Evolutionary conservation across 1,140 invertebrate genomes (phyloP).

Genomic region (Achatina immaculata): DNA sequence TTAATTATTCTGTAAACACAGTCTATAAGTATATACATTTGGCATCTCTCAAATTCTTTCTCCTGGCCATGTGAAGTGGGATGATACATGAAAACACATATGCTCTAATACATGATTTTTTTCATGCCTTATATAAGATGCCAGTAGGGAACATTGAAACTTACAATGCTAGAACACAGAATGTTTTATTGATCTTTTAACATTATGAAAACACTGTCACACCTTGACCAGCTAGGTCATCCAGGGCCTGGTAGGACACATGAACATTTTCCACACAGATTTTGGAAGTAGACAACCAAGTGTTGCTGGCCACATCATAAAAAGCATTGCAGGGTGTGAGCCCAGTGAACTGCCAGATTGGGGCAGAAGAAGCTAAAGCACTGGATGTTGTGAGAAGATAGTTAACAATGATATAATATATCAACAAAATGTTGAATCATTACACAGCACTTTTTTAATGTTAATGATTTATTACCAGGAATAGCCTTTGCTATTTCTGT

Average conservation of each 20-base stretch:
- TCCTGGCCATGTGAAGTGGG: too few relatives aligned
- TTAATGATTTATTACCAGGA: background rate
- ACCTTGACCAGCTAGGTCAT: constrained; percentile 73
- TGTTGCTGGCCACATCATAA: constrained; percentile 83
- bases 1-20: too few relatives aligned
- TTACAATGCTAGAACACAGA: too few relatives aligned
- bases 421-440: background rate
- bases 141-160: too few relatives aligned
- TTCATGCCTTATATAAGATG: too few relatives aligned
- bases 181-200: too few relatives aligned
- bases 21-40: too few relatives aligned
- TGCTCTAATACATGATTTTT: too few relatives aligned
- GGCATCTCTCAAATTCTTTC: too few relatives aligned
- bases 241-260: constrained; percentile 84
- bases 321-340: constrained; percentile 86
- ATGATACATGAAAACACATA: too few relatives aligned
- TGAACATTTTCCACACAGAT: constrained; percentile 83
- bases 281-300: constrained; percentile 76
- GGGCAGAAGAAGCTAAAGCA: constrained; percentile 96
- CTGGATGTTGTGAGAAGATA: constrained; percentile 68
- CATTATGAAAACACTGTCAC: too few relatives aligned
- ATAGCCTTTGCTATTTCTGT: background rate
- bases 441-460: background rate
- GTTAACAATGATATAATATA: background rate
- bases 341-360: constrained; percentile 89